Percentiles rank a stretch among this genome's conserved stretches.
These are phyloP conservation scores for Euschistus heros DNA, from an alignment of 1,140 invertebrate species.

Conservation along the genomic window DNA sequence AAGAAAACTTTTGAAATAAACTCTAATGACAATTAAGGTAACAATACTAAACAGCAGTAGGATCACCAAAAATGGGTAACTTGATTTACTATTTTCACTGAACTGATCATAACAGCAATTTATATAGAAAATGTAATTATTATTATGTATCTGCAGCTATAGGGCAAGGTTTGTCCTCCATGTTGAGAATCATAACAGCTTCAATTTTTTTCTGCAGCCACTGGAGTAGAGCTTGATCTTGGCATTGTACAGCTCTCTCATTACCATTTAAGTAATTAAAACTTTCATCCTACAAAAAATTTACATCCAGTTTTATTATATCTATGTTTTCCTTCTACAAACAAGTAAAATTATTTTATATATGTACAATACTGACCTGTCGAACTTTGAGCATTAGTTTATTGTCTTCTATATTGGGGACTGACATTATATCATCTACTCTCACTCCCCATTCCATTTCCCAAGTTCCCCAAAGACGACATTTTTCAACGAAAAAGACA, in stretches of 20 bases:
- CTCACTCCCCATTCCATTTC: constrained; percentile 63
- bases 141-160: constrained; percentile 18
- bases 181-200: constrained; percentile 56
- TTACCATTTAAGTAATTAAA: constrained; percentile 39
- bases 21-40: no score
- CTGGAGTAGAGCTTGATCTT: constrained; percentile 47
- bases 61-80: no score
- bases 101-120: no score
- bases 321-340: no score
- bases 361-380: constrained; percentile 43
- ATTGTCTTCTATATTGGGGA: constrained; percentile 49
- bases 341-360: no score
- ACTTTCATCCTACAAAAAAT: constrained; percentile 42
- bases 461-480: constrained; percentile 58
- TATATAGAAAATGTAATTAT: no score
- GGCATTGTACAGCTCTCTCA: constrained; percentile 53
- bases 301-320: neutral
- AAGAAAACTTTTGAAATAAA: no score
- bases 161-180: constrained; percentile 47
- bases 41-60: no score
- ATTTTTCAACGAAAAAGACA: constrained; percentile 60
- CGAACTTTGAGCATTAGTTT: constrained; percentile 60
- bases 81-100: no score
- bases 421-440: constrained; percentile 60
- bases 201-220: constrained; percentile 64